Evolutionary conservation across 2,888 invertebrate species (phyloP), one percentile per base, ranked within the genome.

Genomic region (Euzophera pinguis): DNA sequence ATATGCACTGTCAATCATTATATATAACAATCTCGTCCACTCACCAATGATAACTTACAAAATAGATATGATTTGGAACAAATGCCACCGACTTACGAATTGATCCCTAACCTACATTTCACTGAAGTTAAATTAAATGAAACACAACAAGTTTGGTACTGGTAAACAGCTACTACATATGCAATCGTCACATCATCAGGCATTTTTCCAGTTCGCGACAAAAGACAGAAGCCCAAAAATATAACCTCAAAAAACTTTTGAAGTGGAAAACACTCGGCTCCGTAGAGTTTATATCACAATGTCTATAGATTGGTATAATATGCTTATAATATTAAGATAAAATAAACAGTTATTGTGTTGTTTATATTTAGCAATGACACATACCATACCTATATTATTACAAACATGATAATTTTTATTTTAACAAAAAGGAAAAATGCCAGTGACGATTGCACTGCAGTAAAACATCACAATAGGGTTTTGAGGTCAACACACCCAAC

Each of bases 91-190:
- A 39, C 52, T 49, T 60, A 27, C 38, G 51, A 53, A 58, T 53
- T 57, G 42, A 59, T 55, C 37, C 59, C 59, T 58, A 65, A 65
- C 29, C 39, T 57, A 49, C 35, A 55, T 43, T 45, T 29, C 38
- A 35, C 9, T 45, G 16, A 38, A 42, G 10, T 61, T 64, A 62
- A 69, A 64, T 63, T 64, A 69, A 1, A 63, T 58, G 54, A 57
- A 72, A 69, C 66, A 64, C 63, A 70, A 71, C 71, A 70, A 60
- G 61, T 57, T 48, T 58, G 53, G 56, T 43, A 43, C n/a, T 9
- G 32, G 32, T 45, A 45, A 45, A 45, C 1, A 16, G 17, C 16
- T 17, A 41, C 41, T 16, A 10, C 16, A 32, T 22, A 5, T 16
- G 41, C 41, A 41, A 41, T 41, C n/a, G 14, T 14, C 14, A 16